Conservation (phyloP, 2,113 vertebrate species). For the Delphinus delphis region DNA sequence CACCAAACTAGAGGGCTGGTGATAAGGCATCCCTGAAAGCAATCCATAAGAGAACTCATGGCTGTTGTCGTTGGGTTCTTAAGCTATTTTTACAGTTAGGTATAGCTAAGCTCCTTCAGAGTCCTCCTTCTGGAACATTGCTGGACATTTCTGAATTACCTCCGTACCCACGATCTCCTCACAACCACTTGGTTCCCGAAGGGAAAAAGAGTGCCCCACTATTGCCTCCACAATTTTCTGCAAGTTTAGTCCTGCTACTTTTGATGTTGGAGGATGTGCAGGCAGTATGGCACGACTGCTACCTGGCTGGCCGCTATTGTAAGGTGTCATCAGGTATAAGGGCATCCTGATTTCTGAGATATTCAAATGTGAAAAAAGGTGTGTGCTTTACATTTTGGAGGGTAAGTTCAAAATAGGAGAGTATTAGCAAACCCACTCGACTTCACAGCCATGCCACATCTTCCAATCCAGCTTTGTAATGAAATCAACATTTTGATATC, state of each 20-base stretch:
- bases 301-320: background rate
- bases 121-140: background rate
- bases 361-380: background rate
- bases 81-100: background rate
- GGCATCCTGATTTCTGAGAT: background rate
- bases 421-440: background rate
- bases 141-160: background rate
- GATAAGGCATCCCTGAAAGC: background rate
- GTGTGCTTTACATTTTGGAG: background rate
- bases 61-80: background rate
- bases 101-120: background rate
- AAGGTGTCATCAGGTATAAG: background rate
- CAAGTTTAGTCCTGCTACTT: background rate
- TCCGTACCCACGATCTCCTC: background rate
- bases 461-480: background rate
- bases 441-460: background rate
- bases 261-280: background rate
- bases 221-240: background rate
- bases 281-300: accelerated
- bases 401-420: background rate
- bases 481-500: background rate
- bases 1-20: too few relatives aligned
- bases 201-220: background rate
- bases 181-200: background rate
- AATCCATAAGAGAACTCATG: background rate